Base-by-base conservation (phyloP, 2,113 vertebrate species). In the Ranitomeya imitator region DNA sequence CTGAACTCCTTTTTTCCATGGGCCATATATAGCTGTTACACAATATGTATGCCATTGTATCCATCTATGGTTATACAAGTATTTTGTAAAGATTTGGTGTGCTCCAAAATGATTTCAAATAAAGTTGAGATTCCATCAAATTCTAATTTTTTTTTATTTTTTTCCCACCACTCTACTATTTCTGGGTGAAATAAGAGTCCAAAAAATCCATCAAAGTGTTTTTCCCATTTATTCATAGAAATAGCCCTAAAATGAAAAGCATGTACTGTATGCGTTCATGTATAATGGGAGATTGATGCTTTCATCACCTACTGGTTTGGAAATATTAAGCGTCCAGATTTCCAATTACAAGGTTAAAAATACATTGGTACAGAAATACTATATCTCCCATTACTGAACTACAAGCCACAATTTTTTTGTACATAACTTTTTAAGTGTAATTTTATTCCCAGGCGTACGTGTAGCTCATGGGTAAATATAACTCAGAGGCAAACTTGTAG, bases 271-370 rank as follows among this genome's bases (percentile, higher is more conserved):
- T 11, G 2, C 16, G 51, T 76, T 10, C 18, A 9, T 76, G 37
- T 76, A 76, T 76, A 52, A 52, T 5, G 2, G 18, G 73, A 52
- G 19, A 51, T 52, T 21, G 9, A 19, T 9, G 37, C 45, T 76
- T 76, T 76, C 73, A 76, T 76, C 73, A 26, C 73, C 73, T 76
- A 37, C 73, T 52, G 8, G 45, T 76, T 76, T 51, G 19, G 73
- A 76, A 52, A 76, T 51, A 45, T 51, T 74, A 71, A 31, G 12
- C 16, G 19, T 74, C 31, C 51, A 45, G 73, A 21, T 21, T 51
- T 51, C 6, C 37, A 76, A 52, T 52, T 6, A 51, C 37, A 11
- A 9, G 52, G 31, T 18, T 76, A 76, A 76, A 76, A 76, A 76
- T 76, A 76, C 37, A 52, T 18, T 15, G 16, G 6, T 19, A 9